Base-by-base conservation (phyloP, 2,797 vertebrate species). In the Eulemur rubriventer region DNA sequence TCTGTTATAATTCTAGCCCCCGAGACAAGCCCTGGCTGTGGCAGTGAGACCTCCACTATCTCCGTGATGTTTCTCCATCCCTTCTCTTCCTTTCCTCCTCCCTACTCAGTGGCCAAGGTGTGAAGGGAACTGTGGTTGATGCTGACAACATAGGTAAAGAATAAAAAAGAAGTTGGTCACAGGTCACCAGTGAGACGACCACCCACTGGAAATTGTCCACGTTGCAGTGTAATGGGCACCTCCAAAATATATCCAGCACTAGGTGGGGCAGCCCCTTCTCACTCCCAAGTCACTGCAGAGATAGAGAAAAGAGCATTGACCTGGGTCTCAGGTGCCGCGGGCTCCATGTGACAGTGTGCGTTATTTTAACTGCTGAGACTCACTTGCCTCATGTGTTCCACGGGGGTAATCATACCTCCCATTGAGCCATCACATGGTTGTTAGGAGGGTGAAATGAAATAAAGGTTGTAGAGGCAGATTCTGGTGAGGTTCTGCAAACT, bases 1-100 rank as follows among this genome's bases (percentile, higher is more conserved):
- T 7, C 6, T 0, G 0, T 30, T 24, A 1, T 4, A 26, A 30
- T 75, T 57, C 69, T 22, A n/a, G 57, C n/a, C 41, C 7, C 0
- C 6, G 18, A 86, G 46, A 11, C 30, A 16, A 67, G 12, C 22
- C 43, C 55, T 59, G 72, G 35, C 46, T 81, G 61, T 43, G 46
- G 59, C 11, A n/a, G n/a, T 8, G 38, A 85, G 73, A 13, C 16
- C 33, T 52, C 30, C 11, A 1, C 75, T 46, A 9, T 83, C 6
- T 95, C 28, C 33, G 2, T 61, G 46, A 33, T 41, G 26, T n/a
- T 89, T 52, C 48, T 22, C 3, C 35, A 33, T 63, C 22, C 17
- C 38, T 59, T 75, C 24, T 22, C 20, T 57, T 65, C 48, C 26
- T 69, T 55, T 33, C 14, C 61, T 81, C 28, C 59, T 20, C 43